phyloP scores from a whole-genome alignment of 2,888 invertebrate genomes.

The Leistus spinibarbis region DNA sequence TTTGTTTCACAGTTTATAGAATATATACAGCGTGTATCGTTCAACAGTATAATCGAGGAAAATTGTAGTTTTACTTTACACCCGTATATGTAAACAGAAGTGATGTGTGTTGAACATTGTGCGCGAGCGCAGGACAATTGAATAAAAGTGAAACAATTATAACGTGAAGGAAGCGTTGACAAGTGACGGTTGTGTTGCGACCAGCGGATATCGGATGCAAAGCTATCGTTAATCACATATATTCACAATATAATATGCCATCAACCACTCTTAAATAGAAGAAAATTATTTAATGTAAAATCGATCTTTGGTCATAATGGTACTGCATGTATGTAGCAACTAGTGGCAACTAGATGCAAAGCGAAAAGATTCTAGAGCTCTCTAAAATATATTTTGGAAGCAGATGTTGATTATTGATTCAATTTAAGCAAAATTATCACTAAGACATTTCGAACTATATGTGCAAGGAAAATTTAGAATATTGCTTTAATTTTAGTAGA shows the following conservation, averaged over 20 bases:
- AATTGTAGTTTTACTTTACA: too few species aligned
- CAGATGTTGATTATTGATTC: too few species aligned
- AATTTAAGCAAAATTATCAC: too few species aligned
- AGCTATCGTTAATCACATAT: conserved; percentile 5
- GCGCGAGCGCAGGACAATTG: conserved; percentile 20
- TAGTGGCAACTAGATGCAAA: too few species aligned
- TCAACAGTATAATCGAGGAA: too few species aligned
- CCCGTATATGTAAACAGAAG: background rate
- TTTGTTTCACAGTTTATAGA: too few species aligned
- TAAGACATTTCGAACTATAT: too few species aligned
- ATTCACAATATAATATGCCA: background rate
- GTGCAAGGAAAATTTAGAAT: too few species aligned
- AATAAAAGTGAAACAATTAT: conserved; percentile 35
- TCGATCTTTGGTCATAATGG: background rate
- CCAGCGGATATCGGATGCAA: conserved; percentile 29
- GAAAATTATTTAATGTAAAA: background rate
- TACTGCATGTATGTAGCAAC: background rate
- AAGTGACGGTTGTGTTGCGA: conserved; percentile 32
- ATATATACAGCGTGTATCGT: too few species aligned
- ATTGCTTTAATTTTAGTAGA: too few species aligned
- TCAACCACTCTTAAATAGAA: background rate
- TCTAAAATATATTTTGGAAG: too few species aligned
- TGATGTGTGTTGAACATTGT: background rate
- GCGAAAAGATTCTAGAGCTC: too few species aligned
- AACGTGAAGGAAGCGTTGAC: conserved; percentile 32